These are phyloP conservation scores for Morone chrysops DNA, from an alignment of 2,113 vertebrate species.

Conservation along the genomic window DNA sequence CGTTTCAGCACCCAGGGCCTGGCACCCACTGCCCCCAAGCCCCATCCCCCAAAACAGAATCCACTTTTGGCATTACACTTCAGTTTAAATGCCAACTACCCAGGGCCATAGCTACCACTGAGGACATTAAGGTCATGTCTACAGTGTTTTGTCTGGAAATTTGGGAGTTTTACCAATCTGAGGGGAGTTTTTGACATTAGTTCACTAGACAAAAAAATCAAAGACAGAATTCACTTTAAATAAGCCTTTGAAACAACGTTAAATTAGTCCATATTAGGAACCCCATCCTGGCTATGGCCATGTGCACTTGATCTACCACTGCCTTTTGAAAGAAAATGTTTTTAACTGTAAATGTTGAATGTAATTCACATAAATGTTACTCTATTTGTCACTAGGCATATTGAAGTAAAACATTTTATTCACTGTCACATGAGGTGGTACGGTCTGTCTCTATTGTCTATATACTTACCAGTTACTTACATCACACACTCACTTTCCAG, in stretches of 20 bases:
- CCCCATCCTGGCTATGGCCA: not conserved
- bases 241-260: not conserved
- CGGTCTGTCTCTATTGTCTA: not conserved
- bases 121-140: constrained; percentile 34
- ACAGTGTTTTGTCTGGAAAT: constrained; percentile 1
- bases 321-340: no score
- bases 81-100: constrained; percentile 42
- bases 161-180: not conserved
- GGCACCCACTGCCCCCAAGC: constrained; percentile 2
- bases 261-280: not conserved
- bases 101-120: constrained; percentile 5
- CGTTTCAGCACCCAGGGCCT: not conserved
- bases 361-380: not conserved
- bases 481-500: not conserved
- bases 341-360: not conserved
- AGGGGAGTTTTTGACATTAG: not conserved
- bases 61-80: constrained; percentile 40
- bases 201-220: not conserved
- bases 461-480: not conserved
- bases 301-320: not conserved
- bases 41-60: constrained; percentile 19
- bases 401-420: not conserved
- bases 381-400: not conserved
- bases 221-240: not conserved
- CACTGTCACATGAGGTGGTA: not conserved